Base-by-base conservation (phyloP, 2,797 vertebrate species). In the Malurus leucopterus region DNA sequence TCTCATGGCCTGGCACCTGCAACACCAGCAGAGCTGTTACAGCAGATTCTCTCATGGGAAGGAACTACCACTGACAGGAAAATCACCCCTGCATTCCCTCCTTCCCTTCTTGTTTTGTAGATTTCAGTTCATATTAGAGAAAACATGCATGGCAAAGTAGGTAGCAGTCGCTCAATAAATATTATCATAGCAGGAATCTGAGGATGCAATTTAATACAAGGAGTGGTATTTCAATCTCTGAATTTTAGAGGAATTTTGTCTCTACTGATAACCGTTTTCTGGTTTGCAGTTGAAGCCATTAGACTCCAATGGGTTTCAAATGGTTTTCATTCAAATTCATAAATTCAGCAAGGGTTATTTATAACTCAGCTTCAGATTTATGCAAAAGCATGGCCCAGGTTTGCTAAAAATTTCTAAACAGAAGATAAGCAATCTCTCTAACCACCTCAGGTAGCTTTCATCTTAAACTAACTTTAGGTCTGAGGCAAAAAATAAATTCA, bases 401-500 rank as follows among this genome's bases (percentile, higher is more conserved):
- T 86, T 65, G 21, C 32, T 61, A 36, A 57, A 76, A 89, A 59
- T 67, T 87, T 91, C 46, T 58, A 54, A 47, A 59, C 1, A 50
- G 54, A 13, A 67, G 79, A 83, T 80, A 79, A 90, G 49, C 54
- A 64, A 18, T 51, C 26, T 64, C 26, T 86, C 58, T 74, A 85
- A 88, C 69, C 29, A 57, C 51, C 83, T 27, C 54, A 91, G 53
- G 63, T 87, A 89, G 11, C 30, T 92, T 94, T 93, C 69, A 71
- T 92, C 72, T 84, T 86, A 78, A 90, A 91, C 73, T 55, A 81
- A 49, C 29, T 74, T 89, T 34, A 81, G 26, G 72, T 81, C 69
- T 81, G 70, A 81, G 38, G 53, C 43, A 88, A 84, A 23, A 78
- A 82, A 91, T 73, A 62, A 59, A 65, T 32, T 79, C 75, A 89